Evolutionary conservation across 2,888 invertebrate genomes (phyloP).

Genomic region (Zaprionus bogoriensis): DNA sequence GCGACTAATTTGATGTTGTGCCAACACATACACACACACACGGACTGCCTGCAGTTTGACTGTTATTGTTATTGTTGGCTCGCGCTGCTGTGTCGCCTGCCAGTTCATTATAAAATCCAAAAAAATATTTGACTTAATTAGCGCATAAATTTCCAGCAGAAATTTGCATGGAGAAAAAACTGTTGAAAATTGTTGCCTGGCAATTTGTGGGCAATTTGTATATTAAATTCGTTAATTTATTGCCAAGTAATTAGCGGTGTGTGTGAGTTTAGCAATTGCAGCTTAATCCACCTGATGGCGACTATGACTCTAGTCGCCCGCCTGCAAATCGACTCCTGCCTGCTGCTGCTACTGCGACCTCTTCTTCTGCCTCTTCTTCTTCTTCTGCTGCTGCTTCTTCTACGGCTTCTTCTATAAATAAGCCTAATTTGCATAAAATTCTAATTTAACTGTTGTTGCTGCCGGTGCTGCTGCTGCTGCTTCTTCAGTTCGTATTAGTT

Average conservation of each 20-base stretch:
- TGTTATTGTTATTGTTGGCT: slow-evolving; percentile 9
- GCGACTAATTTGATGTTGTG: slow-evolving; percentile 45
- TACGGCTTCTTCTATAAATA: slow-evolving; percentile 12
- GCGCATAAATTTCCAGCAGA: slow-evolving; percentile 38
- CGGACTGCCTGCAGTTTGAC: neutral
- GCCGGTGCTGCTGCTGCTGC: slow-evolving; percentile 18
- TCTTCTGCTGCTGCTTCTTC: slow-evolving; percentile 13
- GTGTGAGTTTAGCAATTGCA: neutral
- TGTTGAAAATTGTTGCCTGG: neutral
- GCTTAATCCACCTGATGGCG: neutral
- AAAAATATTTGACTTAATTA: slow-evolving; percentile 47
- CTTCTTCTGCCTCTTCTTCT: slow-evolving; percentile 12
- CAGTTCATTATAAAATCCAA: slow-evolving; percentile 34
- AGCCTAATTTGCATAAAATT: slow-evolving; percentile 81
- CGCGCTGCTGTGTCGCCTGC: neutral
- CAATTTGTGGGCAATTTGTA: slow-evolving; percentile 24
- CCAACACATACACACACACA: slow-evolving; percentile 19
- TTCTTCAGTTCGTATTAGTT: slow-evolving; percentile 34
- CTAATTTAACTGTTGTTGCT: slow-evolving; percentile 74
- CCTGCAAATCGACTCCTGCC: slow-evolving; percentile 16
- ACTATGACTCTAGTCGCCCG: no score
- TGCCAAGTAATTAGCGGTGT: slow-evolving; percentile 21
- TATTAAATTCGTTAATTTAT: slow-evolving; percentile 39
- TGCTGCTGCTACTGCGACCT: slow-evolving; percentile 14
- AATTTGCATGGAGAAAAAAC: slow-evolving; percentile 6